phyloP scores from a whole-genome alignment of 2,113 vertebrate genomes.

The Noturus placidus region DNA sequence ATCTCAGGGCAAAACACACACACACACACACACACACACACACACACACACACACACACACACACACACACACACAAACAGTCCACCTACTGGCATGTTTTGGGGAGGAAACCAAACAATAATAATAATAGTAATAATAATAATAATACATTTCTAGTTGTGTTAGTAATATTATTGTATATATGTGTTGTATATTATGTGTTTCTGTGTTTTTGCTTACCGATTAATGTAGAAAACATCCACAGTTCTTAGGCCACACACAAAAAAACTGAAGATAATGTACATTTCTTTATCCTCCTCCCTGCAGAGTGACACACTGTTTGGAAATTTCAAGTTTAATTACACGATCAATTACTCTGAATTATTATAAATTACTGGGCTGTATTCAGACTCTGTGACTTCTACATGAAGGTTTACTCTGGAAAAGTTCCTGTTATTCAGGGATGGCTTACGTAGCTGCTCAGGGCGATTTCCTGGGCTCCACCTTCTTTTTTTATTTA shows the following conservation, averaged over 20 bases:
- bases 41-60: neutral
- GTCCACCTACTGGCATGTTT: neutral
- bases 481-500: too few species aligned
- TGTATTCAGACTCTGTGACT: neutral
- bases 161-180: neutral
- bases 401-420: neutral
- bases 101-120: neutral
- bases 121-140: neutral
- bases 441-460: neutral
- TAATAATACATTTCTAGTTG: neutral
- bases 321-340: neutral
- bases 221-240: neutral
- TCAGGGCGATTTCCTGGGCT: neutral
- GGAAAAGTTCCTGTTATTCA: neutral
- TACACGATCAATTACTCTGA: neutral
- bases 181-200: neutral
- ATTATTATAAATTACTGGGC: neutral
- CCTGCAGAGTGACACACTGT: neutral
- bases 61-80: neutral
- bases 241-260: neutral
- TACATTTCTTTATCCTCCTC: neutral
- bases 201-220: neutral
- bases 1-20: neutral
- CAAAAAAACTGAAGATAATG: neutral
- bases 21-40: slow-evolving; percentile 5